These are phyloP conservation scores for Pyrochroa serraticornis DNA, from an alignment of 2,888 invertebrate species.

Conservation along the genomic window DNA sequence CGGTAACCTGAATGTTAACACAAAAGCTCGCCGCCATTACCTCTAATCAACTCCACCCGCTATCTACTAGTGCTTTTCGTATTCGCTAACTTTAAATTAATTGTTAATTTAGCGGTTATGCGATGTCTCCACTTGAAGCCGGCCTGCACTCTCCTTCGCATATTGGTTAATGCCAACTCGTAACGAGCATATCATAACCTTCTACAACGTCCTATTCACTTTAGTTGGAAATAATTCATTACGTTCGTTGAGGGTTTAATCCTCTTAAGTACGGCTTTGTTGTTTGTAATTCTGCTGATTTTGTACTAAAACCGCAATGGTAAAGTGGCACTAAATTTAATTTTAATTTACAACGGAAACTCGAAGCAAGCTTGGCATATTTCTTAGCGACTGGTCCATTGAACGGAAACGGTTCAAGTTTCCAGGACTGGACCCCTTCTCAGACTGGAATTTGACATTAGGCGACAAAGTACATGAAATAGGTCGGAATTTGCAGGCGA, in stretches of 20 bases:
- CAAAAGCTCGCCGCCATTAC: too few relatives aligned
- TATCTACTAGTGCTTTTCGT: too few relatives aligned
- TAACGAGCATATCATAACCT: conserved; percentile 25
- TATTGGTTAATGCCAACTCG: conserved; percentile 8
- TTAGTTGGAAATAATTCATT: conserved; percentile 22
- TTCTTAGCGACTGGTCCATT: too few relatives aligned
- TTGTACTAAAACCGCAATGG: conserved; percentile 15
- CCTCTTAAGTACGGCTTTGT: conserved; percentile 18
- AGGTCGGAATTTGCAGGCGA: background rate
- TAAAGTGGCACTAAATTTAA: conserved; percentile 10
- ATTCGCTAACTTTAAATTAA: too few relatives aligned
- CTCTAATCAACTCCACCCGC: too few relatives aligned
- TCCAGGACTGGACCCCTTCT: background rate
- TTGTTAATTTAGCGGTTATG: too few relatives aligned
- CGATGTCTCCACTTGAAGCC: too few relatives aligned
- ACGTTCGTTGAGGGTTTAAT: conserved; percentile 16
- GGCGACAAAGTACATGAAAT: background rate
- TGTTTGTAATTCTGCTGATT: conserved; percentile 22
- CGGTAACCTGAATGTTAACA: too few relatives aligned
- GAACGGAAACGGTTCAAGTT: too few relatives aligned
- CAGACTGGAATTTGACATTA: background rate
- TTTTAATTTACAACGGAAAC: conserved; percentile 7
- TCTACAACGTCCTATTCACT: conserved; percentile 15
- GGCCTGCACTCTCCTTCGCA: too few relatives aligned
- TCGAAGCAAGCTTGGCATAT: background rate